Evolutionary conservation across 1,140 invertebrate genomes (phyloP).

Genomic region (Penaeus indicus): DNA sequence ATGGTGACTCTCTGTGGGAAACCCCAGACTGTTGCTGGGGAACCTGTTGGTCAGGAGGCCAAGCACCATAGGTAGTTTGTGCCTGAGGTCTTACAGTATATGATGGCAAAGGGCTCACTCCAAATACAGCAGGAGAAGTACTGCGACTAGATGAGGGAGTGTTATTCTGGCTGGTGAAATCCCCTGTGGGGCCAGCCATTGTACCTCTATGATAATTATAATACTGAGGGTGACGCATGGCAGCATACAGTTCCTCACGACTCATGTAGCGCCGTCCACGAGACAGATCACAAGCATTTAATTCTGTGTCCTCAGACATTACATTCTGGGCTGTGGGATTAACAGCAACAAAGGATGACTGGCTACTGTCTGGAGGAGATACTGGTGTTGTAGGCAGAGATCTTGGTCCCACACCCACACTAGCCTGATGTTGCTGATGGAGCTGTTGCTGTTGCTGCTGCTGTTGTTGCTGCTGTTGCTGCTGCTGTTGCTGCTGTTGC

Average conservation of each 20-base stretch:
- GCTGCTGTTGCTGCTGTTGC: conserved; percentile 52
- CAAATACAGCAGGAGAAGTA: conserved; percentile 65
- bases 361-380: conserved; percentile 62
- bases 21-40: conserved; percentile 18
- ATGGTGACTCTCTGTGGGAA: conserved; percentile 27
- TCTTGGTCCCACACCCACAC: conserved; percentile 50
- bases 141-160: conserved; percentile 64
- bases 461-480: conserved; percentile 57
- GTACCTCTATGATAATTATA: conserved; percentile 60
- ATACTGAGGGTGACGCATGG: conserved; percentile 66
- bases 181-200: conserved; percentile 28
- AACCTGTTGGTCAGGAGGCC: conserved; percentile 53
- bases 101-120: conserved; percentile 63
- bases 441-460: conserved; percentile 53
- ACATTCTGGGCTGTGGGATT: conserved; percentile 54
- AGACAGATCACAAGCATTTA: conserved; percentile 61
- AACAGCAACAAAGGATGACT: conserved; percentile 60
- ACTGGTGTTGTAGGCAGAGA: conserved; percentile 65
- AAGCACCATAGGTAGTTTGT: conserved; percentile 39
- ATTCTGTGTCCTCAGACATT: conserved; percentile 63
- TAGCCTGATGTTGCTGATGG: conserved; percentile 57
- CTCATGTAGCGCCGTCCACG: conserved; percentile 65
- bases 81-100: conserved; percentile 64
- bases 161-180: conserved; percentile 52
- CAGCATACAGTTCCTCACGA: conserved; percentile 64